Conservation (phyloP, 2,113 vertebrate species). For the Petromus typicus region DNA sequence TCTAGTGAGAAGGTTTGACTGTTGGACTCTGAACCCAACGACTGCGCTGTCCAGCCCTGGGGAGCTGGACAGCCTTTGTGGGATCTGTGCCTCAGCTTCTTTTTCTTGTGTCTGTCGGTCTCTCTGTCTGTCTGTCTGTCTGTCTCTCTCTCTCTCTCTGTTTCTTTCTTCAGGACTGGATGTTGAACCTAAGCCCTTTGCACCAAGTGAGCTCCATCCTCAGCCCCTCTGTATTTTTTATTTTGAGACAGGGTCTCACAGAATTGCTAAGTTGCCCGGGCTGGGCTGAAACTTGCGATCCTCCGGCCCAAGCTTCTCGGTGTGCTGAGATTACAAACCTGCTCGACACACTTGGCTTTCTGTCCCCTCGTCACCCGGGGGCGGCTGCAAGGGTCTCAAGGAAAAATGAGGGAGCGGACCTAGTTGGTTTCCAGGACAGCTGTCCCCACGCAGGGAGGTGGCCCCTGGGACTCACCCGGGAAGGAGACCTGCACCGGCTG, state of each 20-base stretch:
- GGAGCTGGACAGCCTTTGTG: too few relatives aligned
- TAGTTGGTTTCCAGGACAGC: not conserved
- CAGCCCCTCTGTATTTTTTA: not conserved
- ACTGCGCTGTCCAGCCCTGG: not conserved
- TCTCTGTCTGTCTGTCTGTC: too few relatives aligned
- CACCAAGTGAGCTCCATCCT: not conserved
- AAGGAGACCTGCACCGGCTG: not conserved
- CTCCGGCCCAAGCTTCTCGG: not conserved
- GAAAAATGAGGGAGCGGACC: not conserved
- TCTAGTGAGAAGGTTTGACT: too few relatives aligned
- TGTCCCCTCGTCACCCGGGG: not conserved
- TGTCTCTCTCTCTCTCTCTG: not conserved
- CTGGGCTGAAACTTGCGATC: not conserved
- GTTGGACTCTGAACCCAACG: not conserved
- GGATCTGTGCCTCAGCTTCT: slow-evolving; percentile 1
- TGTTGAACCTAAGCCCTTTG: not conserved
- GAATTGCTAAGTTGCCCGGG: not conserved
- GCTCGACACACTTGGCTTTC: not conserved
- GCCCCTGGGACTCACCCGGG: slow-evolving; percentile 64
- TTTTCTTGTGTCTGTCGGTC: too few relatives aligned
- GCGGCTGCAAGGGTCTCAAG: not conserved
- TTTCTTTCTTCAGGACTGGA: not conserved
- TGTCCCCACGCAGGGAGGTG: not conserved
- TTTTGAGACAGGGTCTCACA: not conserved
- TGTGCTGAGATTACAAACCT: not conserved